Evolutionary conservation across 1,140 invertebrate species (phyloP), one percentile per base, ranked within the genome.

Genomic region (Belonocnema kinseyi): DNA sequence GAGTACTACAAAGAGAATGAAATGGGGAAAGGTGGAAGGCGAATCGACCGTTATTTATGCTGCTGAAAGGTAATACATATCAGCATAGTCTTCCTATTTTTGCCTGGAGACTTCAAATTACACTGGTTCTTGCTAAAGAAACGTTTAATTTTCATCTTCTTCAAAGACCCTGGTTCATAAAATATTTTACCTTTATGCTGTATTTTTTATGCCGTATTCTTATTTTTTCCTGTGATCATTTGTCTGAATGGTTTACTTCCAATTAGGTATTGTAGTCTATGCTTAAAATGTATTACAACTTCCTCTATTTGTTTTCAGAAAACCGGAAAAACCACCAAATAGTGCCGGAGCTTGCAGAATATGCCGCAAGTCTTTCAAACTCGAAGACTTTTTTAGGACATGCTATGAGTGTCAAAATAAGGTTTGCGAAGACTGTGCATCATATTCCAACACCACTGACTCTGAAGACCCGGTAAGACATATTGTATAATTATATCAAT

Each of bases 381-480:
- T 95, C 0, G 95, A 96, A 71, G 97, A 97, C 87, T 95, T 95
- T 85, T 96, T 94, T 86, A 94, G 95, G 82, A 95, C 94, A 21
- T 98, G 97, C 91, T 95, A 94, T 85, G 96, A 97, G 89, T 98
- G 97, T 90, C 94, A 96, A 85, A 95, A 97, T 85, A 94, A 96
- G 82, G 96, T 98, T 53, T 98, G 97, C 89, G 97, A 98, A 89
- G 97, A 98, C 90, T 98, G 97, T 86, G 96, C 96, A 70, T 97
- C 96, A 52, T 98, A 97, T 90, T 97, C 96, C 78, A 96, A 96
- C 86, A 93, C 94, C 66, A 94, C 95, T 58, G 95, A 96, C 85
- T 94, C 95, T 78, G 94, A 96, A 85, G 96, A 97, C 86, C 93
- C 94, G 90, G 96, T 96, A 92, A 94, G 91, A 91, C 53, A 11